Conservation (phyloP, 2,113 vertebrate genomes). For the Ammospiza caudacuta region DNA sequence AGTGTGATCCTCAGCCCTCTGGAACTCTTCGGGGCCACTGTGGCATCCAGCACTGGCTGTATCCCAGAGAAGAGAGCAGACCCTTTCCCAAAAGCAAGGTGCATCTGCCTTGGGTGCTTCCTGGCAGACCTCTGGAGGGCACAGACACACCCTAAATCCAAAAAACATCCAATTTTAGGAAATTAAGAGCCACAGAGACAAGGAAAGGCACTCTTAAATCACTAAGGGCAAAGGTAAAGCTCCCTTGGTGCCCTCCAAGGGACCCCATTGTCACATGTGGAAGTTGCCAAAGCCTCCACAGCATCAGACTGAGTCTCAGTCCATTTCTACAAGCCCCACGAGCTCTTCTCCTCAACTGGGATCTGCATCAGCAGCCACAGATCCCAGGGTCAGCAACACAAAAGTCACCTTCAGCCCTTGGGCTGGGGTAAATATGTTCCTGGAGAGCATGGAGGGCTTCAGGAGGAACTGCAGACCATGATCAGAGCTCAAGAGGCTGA, state of each 20-base stretch:
- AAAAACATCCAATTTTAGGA: neutral
- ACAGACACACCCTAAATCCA: neutral
- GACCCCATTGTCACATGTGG: no score
- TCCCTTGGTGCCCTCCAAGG: neutral
- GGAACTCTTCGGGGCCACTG: neutral
- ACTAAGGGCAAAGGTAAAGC: neutral
- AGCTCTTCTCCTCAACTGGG: neutral
- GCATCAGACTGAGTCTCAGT: neutral
- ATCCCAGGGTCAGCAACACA: neutral
- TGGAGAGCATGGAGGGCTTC: neutral
- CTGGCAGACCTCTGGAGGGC: neutral
- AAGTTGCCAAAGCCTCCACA: neutral
- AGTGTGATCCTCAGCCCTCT: neutral
- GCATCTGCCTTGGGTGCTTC: neutral
- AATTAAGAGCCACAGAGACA: neutral
- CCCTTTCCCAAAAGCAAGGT: neutral
- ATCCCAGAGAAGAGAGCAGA: neutral
- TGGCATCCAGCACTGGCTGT: neutral
- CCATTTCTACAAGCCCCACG: neutral
- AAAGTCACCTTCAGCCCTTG: neutral
- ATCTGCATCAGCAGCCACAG: neutral
- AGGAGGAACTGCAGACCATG: fast-evolving
- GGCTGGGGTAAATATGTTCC: neutral
- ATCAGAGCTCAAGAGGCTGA: neutral
- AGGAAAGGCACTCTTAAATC: neutral